Conservation (phyloP, 2,113 vertebrate species). For the Cettia cetti region DNA sequence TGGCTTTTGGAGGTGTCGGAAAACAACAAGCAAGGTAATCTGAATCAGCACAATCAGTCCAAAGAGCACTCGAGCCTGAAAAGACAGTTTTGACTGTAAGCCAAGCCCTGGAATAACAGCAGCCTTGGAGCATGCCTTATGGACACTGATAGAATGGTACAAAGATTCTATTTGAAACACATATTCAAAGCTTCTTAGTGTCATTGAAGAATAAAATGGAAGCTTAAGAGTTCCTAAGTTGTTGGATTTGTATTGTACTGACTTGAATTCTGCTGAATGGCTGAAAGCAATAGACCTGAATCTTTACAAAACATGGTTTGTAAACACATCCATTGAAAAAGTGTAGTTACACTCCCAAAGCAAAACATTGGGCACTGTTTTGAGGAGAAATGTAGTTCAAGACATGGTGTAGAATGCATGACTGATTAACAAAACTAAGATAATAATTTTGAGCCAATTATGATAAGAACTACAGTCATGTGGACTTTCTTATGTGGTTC, state of each 20-base stretch:
- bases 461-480: neutral
- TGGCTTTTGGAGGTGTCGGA: constrained; percentile 77
- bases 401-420: neutral
- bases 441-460: neutral
- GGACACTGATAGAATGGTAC: neutral
- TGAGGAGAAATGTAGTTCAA: neutral
- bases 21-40: constrained; percentile 77
- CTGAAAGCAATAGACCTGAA: neutral
- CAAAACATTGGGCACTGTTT: neutral
- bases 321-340: neutral
- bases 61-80: constrained; percentile 80
- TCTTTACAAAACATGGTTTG: neutral
- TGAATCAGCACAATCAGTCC: constrained; percentile 77
- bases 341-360: neutral
- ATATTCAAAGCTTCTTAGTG: neutral
- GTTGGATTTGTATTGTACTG: neutral
- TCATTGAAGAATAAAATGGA: neutral
- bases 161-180: neutral
- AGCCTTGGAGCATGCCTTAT: neutral
- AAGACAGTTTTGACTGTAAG: neutral
- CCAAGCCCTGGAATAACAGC: neutral
- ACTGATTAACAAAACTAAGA: neutral
- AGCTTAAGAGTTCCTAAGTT: neutral
- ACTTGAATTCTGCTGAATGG: neutral
- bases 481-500: neutral